phyloP scores from a whole-genome alignment of 2,113 vertebrate genomes.

The Cyprinodon brontotheroides region DNA sequence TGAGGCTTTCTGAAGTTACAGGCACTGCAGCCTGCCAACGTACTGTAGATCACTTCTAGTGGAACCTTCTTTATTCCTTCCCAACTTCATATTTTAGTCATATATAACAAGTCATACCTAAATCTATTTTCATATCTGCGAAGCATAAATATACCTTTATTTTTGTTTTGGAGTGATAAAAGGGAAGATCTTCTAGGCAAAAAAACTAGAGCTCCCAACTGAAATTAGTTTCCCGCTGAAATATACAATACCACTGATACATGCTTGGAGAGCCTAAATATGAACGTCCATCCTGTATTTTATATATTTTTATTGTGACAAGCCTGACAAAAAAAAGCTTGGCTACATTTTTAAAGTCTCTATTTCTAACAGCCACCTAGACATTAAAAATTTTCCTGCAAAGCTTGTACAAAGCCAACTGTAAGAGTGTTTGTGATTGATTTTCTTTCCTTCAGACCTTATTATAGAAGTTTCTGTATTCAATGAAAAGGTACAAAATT shows the following conservation, averaged over 20 bases:
- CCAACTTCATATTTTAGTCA: slow-evolving; percentile 36
- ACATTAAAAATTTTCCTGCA: slow-evolving; percentile 19
- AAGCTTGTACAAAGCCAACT: slow-evolving; percentile 17
- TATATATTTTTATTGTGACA: slow-evolving; percentile 15
- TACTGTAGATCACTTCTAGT: slow-evolving; percentile 20
- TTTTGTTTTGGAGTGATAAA: slow-evolving; percentile 38
- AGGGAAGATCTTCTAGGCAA: too few relatives aligned
- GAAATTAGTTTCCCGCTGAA: slow-evolving; percentile 20
- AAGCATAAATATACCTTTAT: slow-evolving; percentile 25
- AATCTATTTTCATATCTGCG: slow-evolving; percentile 38
- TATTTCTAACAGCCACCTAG: background rate
- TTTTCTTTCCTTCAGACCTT: slow-evolving; percentile 14
- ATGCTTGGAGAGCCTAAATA: slow-evolving; percentile 35
- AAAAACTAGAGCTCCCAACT: slow-evolving; percentile 37
- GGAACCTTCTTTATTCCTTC: slow-evolving; percentile 18
- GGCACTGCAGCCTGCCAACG: slow-evolving; percentile 32
- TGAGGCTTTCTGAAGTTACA: slow-evolving; percentile 17
- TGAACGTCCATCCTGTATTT: slow-evolving; percentile 50
- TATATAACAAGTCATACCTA: slow-evolving; percentile 33
- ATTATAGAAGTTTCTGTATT: too few relatives aligned
- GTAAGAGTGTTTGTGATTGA: slow-evolving; percentile 10
- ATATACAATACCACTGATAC: slow-evolving; percentile 39
- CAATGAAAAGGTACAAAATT: background rate
- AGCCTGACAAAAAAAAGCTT: slow-evolving; percentile 4
- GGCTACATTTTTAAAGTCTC: slow-evolving; percentile 1